These are phyloP conservation scores for Drosophila oshimai DNA, from an alignment of 1,140 invertebrate genomes.

Conservation along the genomic window DNA sequence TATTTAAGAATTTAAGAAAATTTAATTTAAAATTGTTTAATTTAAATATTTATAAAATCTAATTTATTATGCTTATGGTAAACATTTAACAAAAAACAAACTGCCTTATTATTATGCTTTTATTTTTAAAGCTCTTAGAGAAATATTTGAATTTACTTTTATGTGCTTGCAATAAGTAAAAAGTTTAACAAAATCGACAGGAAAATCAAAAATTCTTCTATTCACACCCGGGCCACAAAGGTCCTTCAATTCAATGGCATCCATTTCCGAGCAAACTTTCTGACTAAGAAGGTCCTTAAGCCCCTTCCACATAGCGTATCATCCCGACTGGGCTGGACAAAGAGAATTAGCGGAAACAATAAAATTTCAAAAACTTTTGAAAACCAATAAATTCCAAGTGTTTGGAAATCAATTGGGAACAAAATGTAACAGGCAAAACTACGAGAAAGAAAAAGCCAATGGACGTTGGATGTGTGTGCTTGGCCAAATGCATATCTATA, in stretches of 20 bases:
- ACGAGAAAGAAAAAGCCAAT: slow-evolving; percentile 18
- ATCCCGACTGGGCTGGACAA: slow-evolving; percentile 54
- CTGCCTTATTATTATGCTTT: too few species aligned
- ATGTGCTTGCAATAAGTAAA: background rate
- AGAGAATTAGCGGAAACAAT: slow-evolving; percentile 78
- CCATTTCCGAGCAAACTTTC: slow-evolving; percentile 58
- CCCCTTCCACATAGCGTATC: slow-evolving; percentile 1
- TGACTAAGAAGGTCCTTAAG: background rate
- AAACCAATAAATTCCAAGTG: slow-evolving; percentile 79
- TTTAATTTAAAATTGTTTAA: background rate
- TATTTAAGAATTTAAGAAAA: too few species aligned
- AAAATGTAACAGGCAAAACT: slow-evolving; percentile 69
- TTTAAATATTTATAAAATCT: too few species aligned
- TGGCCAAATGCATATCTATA: slow-evolving; percentile 7
- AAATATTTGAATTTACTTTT: too few species aligned
- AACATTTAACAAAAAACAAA: too few species aligned
- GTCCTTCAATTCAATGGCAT: slow-evolving; percentile 31
- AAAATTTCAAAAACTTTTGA: slow-evolving; percentile 75
- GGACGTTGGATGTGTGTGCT: slow-evolving; percentile 18
- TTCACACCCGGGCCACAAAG: too few species aligned
- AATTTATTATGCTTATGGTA: too few species aligned
- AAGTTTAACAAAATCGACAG: background rate
- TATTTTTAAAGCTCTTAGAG: background rate
- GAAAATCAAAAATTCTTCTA: background rate
- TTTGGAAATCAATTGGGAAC: slow-evolving; percentile 77